Conservation (phyloP, 2,797 vertebrate species). For the Babyrousa celebensis region DNA sequence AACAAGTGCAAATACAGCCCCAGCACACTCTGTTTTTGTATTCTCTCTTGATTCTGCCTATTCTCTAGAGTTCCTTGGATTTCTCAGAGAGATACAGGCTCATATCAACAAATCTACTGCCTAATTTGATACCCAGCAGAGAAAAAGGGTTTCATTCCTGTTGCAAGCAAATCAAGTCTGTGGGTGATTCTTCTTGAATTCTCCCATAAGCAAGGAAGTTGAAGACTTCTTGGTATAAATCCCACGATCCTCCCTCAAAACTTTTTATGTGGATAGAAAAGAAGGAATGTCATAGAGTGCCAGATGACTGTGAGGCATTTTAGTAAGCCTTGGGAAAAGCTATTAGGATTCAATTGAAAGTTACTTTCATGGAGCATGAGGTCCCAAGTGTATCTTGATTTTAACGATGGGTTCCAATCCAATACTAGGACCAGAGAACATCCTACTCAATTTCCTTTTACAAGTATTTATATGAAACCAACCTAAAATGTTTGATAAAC, state of each 20-base stretch:
- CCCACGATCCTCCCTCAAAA: not conserved
- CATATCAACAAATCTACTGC: not conserved
- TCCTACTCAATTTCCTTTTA: not conserved
- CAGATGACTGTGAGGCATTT: not conserved
- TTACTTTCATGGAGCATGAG: not conserved
- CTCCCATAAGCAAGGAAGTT: not conserved
- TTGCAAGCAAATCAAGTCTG: not conserved
- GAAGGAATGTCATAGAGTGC: not conserved
- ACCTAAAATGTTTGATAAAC: not conserved
- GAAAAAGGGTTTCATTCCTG: not conserved
- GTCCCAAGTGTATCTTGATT: not conserved
- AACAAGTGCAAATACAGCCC: not conserved
- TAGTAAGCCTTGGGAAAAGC: not conserved
- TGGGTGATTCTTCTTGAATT: not conserved
- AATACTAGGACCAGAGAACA: not conserved
- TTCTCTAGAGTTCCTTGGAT: not conserved
- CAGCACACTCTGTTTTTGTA: rapidly evolving
- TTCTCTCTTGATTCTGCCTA: not conserved
- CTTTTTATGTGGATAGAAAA: not conserved
- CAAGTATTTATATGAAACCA: not conserved
- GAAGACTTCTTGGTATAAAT: not conserved
- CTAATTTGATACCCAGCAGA: not conserved
- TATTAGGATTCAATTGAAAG: not conserved
- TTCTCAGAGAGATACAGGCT: not conserved
- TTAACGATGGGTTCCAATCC: not conserved